These are phyloP conservation scores for Schizopygopsis malacanthus DNA, from an alignment of 2,797 vertebrate genomes.

Conservation along the genomic window DNA sequence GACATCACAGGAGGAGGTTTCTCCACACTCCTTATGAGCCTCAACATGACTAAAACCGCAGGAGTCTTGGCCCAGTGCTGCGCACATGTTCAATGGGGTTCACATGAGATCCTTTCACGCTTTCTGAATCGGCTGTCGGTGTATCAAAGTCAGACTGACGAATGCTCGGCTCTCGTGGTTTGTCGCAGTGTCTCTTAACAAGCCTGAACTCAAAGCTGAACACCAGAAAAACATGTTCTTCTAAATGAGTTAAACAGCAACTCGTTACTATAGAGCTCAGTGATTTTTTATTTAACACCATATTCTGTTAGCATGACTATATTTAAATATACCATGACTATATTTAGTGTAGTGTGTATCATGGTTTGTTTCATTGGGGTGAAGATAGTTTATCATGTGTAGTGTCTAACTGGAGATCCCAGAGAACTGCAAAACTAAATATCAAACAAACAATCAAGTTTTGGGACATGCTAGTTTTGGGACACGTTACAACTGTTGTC, in stretches of 20 bases:
- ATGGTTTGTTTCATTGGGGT: background rate
- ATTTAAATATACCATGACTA: background rate
- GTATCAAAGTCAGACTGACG: conserved; percentile 70
- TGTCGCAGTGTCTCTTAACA: conserved; percentile 57
- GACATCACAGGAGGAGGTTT: conserved; percentile 43
- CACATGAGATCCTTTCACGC: conserved; percentile 67
- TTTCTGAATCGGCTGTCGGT: conserved; percentile 65
- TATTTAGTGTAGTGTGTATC: background rate
- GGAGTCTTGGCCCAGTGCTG: conserved; percentile 30
- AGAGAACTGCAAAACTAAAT: background rate
- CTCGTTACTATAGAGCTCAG: conserved; percentile 16
- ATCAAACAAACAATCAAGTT: background rate
- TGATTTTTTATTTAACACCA: conserved; percentile 32
- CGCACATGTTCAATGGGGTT: conserved; percentile 60
- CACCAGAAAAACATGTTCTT: conserved; percentile 36
- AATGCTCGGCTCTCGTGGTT: conserved; percentile 69
- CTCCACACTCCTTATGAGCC: conserved; percentile 11
- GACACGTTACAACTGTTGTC: background rate
- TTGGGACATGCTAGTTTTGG: no score
- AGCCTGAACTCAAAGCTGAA: conserved; percentile 38
- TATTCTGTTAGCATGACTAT: conserved; percentile 7
- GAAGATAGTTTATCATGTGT: background rate
- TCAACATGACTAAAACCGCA: conserved; percentile 39
- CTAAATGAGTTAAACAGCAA: conserved; percentile 30
- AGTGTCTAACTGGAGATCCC: background rate